These are phyloP conservation scores for Drosophila sechellia DNA, from an alignment of 1,140 invertebrate species.

Conservation along the genomic window DNA sequence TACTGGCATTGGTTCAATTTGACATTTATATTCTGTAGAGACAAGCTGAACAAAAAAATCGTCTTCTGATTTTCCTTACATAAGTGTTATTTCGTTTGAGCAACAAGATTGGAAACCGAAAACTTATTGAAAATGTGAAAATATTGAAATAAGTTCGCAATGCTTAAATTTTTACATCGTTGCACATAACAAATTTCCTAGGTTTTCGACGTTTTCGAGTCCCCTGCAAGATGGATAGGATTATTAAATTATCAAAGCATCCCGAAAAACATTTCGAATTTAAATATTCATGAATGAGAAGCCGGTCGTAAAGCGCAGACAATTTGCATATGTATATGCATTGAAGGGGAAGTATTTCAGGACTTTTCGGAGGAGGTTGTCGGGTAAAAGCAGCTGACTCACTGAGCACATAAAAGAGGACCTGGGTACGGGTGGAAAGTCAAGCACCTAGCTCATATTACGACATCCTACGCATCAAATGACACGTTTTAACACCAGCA, in stretches of 20 bases:
- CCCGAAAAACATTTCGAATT: constrained; percentile 32
- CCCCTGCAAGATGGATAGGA: neutral
- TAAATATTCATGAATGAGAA: constrained; percentile 67
- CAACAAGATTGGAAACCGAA: too few species aligned
- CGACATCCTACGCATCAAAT: constrained; percentile 65
- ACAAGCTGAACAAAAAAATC: neutral
- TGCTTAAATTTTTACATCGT: neutral
- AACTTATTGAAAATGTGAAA: too few species aligned
- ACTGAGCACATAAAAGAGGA: constrained; percentile 24
- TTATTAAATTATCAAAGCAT: constrained; percentile 35
- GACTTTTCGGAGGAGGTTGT: constrained; percentile 15
- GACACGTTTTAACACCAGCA: constrained; percentile 76
- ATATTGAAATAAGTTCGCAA: too few species aligned
- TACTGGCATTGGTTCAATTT: neutral
- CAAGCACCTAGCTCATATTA: constrained; percentile 64
- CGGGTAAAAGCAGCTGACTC: constrained; percentile 11
- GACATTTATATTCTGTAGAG: neutral
- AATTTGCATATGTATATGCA: constrained; percentile 65
- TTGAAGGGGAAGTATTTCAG: constrained; percentile 38
- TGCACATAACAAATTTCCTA: neutral
- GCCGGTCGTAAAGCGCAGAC: constrained; percentile 20
- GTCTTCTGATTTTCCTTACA: too few species aligned
- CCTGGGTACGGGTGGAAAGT: constrained; percentile 9
- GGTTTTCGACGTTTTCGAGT: neutral
- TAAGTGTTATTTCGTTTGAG: too few species aligned